A percentile compares a stretch with the other conserved stretches of the same genome.
These are phyloP conservation scores for Numida meleagris DNA, from an alignment of 2,113 vertebrate genomes.

Conservation along the genomic window DNA sequence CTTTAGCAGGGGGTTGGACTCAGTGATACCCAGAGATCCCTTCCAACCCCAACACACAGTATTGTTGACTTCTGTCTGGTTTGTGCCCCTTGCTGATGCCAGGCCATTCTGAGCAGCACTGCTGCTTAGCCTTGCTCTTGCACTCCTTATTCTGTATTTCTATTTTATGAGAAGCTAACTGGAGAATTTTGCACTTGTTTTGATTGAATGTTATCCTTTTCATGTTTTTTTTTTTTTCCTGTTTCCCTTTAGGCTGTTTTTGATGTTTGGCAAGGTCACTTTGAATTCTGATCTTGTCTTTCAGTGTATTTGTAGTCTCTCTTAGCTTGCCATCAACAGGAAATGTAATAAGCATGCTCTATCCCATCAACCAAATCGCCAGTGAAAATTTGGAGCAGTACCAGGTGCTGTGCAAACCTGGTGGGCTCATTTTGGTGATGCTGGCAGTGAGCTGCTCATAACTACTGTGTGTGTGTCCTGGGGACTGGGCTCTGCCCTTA, in stretches of 20 bases:
- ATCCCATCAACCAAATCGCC: background rate
- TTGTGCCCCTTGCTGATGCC: background rate
- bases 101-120: background rate
- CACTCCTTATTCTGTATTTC: background rate
- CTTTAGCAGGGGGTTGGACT: too few species aligned
- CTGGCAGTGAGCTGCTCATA: rapidly evolving
- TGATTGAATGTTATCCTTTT: background rate
- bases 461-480: background rate
- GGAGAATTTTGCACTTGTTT: background rate
- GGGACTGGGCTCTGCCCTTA: rapidly evolving
- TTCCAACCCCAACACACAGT: background rate
- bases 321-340: background rate
- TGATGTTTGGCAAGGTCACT: background rate
- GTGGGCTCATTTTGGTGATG: background rate
- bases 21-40: background rate
- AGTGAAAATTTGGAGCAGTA: background rate
- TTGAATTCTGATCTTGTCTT: background rate
- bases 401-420: background rate
- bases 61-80: background rate
- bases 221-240: background rate
- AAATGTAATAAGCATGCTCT: background rate
- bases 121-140: background rate
- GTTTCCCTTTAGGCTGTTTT: background rate
- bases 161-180: rapidly evolving
- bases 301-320: rapidly evolving